A percentile compares a stretch with the other conserved stretches of the same genome.
These are phyloP conservation scores for Acronicta aceris DNA, from an alignment of 2,888 invertebrate genomes.

Conservation along the genomic window DNA sequence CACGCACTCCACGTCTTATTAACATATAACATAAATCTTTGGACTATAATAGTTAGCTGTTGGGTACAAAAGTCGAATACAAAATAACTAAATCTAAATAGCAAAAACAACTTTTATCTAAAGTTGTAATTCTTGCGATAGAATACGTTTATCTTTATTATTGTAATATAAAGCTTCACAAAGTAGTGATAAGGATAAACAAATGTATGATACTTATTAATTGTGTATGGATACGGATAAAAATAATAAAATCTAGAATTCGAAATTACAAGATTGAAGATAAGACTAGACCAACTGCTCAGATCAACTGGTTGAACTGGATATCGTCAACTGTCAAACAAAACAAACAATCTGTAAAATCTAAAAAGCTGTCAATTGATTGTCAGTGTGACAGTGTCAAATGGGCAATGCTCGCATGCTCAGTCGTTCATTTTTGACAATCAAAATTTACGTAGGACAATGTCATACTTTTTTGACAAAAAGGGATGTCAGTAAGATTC, in stretches of 20 bases:
- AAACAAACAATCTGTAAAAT: too few species aligned
- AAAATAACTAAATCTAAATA: background rate
- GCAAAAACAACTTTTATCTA: conserved; percentile 6
- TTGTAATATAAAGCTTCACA: background rate
- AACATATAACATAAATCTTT: conserved; percentile 17
- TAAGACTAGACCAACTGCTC: too few species aligned
- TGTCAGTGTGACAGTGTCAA: too few species aligned
- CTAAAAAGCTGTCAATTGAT: too few species aligned
- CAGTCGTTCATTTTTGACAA: too few species aligned
- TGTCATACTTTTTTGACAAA: too few species aligned
- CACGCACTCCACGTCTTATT: background rate
- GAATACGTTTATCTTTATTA: background rate
- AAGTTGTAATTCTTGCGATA: background rate
- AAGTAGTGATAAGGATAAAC: background rate
- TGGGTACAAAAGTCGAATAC: conserved; percentile 36
- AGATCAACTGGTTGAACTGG: too few species aligned
- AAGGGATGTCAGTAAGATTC: too few species aligned
- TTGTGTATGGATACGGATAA: background rate
- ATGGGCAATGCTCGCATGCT: too few species aligned
- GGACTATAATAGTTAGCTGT: conserved; percentile 8
- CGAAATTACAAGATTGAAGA: background rate
- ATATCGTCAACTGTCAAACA: too few species aligned
- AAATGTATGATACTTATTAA: background rate
- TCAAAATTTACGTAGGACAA: too few species aligned
- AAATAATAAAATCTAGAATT: background rate